Conservation (phyloP, 2,113 vertebrate species). For the Alectura lathami region DNA sequence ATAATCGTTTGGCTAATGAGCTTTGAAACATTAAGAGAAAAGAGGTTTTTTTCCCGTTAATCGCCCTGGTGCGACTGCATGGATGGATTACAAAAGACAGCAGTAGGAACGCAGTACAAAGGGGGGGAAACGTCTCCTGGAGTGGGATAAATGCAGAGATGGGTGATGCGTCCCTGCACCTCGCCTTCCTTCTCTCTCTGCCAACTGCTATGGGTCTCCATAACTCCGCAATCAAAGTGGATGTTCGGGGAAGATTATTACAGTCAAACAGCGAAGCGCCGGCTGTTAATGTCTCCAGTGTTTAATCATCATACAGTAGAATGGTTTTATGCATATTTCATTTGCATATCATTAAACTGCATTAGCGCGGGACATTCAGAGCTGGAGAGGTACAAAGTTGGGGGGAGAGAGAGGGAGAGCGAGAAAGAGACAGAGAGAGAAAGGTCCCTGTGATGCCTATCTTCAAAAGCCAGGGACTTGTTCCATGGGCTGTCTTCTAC, state of each 20-base stretch:
- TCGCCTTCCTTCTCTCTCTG: constrained; percentile 70
- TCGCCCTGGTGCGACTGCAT: constrained; percentile 90
- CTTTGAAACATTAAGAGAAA: constrained; percentile 91
- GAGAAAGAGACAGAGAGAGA: constrained; percentile 25
- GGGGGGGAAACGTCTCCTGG: constrained; percentile 69
- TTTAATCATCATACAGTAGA: constrained; percentile 99
- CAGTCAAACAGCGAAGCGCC: constrained; percentile 79
- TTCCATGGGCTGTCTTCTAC: constrained; percentile 76
- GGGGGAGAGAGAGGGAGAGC: constrained; percentile 50
- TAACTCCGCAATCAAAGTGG: constrained; percentile 81
- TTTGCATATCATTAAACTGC: constrained; percentile 99
- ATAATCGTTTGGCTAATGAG: constrained; percentile 96
- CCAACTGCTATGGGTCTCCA: constrained; percentile 80
- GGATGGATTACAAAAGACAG: constrained; percentile 98
- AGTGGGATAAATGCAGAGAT: constrained; percentile 77
- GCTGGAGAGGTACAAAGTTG: constrained; percentile 86
- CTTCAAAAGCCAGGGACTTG: constrained; percentile 76
- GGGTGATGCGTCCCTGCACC: constrained; percentile 74
- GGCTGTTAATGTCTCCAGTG: constrained; percentile 94
- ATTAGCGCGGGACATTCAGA: constrained; percentile 84
- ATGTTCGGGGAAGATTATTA: constrained; percentile 81
- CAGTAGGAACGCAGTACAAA: constrained; percentile 76
- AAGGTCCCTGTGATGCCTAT: constrained; percentile 74
- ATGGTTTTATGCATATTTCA: constrained; percentile 99
- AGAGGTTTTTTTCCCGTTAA: constrained; percentile 85